A percentile compares a stretch with the other conserved stretches of the same genome.
Evolutionary conservation across 2,797 vertebrate species (phyloP).

Genomic region (Acrocephalus scirpaceus): DNA sequence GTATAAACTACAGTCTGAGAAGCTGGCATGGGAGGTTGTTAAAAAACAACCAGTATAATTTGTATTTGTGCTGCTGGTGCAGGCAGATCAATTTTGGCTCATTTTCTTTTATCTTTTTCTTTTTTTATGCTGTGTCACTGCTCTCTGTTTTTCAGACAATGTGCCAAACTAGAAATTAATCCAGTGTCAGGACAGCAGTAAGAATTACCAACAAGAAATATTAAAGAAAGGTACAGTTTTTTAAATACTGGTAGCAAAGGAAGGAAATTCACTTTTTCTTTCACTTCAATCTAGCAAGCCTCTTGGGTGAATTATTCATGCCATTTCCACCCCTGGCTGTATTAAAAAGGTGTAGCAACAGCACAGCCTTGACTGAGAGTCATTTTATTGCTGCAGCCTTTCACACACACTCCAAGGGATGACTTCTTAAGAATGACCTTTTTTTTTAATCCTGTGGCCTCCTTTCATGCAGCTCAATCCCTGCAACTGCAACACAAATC

Average conservation of each 20-base stretch:
- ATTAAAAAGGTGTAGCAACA: background rate
- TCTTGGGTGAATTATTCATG: background rate
- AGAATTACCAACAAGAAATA: background rate
- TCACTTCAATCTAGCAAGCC: background rate
- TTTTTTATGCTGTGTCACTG: background rate
- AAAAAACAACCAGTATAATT: background rate
- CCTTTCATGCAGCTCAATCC: background rate
- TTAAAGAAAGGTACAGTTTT: background rate
- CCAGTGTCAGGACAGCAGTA: background rate
- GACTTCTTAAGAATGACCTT: background rate
- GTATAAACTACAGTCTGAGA: background rate
- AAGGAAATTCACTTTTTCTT: slow-evolving; percentile 3
- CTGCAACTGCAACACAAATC: background rate
- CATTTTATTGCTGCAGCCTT: background rate
- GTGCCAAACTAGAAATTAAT: slow-evolving; percentile 17
- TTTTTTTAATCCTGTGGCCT: background rate
- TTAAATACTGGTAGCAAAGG: background rate
- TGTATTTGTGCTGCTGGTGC: background rate
- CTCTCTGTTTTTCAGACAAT: background rate
- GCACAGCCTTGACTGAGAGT: background rate
- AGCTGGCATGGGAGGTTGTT: background rate
- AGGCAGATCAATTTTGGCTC: background rate
- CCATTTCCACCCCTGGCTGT: background rate
- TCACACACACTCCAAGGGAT: background rate
- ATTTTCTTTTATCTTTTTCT: background rate